Conservation (phyloP, 1,140 invertebrate species). For the Galleria mellonella region DNA sequence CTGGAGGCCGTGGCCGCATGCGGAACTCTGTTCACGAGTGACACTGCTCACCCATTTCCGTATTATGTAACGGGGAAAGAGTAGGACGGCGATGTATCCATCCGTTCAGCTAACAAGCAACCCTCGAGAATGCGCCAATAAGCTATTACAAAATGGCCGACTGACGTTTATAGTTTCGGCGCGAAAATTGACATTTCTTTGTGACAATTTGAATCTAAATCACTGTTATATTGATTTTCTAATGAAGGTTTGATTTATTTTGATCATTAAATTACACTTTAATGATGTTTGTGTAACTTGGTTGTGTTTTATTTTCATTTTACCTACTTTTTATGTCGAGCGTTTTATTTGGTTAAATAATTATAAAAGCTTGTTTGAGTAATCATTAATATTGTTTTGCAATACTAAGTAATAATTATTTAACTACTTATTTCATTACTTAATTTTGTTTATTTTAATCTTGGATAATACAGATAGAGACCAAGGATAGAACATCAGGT, state of each 20-base stretch:
- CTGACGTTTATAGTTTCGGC: slow-evolving; percentile 66
- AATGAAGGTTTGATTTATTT: slow-evolving; percentile 38
- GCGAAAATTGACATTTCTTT: slow-evolving; percentile 63
- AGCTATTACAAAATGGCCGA: slow-evolving; percentile 43
- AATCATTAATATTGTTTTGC: no score
- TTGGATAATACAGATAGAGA: no score
- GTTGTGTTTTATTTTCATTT: no score
- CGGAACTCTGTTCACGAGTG: slow-evolving; percentile 50
- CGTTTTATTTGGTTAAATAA: no score
- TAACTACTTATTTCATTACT: no score
- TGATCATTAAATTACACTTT: slow-evolving; percentile 5
- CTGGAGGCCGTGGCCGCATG: slow-evolving; percentile 51
- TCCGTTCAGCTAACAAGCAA: slow-evolving; percentile 29
- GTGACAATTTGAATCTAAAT: slow-evolving; percentile 39
- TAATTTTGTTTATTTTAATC: no score
- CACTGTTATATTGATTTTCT: slow-evolving; percentile 50
- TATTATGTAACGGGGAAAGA: slow-evolving; percentile 58
- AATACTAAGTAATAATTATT: no score
- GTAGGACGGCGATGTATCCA: slow-evolving; percentile 33
- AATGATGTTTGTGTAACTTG: not conserved
- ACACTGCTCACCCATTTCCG: slow-evolving; percentile 63
- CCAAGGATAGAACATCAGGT: no score
- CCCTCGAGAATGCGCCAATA: slow-evolving; percentile 49
- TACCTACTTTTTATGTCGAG: no score
- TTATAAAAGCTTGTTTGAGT: no score